Evolutionary conservation across 2,797 vertebrate genomes (phyloP), one percentile per base, ranked within the genome.

Genomic region (Chromobotia macracanthus): DNA sequence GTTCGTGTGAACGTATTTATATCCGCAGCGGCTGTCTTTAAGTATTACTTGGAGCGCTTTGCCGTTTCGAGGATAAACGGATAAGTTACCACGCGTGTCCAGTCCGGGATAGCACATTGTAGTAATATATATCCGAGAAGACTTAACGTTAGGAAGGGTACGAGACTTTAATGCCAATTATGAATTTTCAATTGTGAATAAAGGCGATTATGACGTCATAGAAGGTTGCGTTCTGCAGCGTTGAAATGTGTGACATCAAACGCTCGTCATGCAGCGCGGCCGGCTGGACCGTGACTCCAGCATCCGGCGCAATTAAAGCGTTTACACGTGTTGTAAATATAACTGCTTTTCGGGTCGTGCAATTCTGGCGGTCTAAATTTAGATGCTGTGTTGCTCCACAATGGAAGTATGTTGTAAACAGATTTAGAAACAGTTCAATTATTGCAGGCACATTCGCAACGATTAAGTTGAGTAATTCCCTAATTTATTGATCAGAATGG

Each of bases 161-260:
- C 58, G 6, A 15, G 41, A 10, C 10, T 11, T 0, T 11, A 0
- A 10, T 41, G 7, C 7, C 9, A 41, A 9, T 41, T 1, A 44
- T 44, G 9, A 44, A 44, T 44, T 11, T 44, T 11, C 41, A 44
- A 11, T 44, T 10, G 2, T 44, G 10, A 44, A 44, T 44, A 11
- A 44, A 44, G 15, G 16, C 63, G 25, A 25, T 44, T 67, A 46
- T 76, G 64, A 56, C 63, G 51, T 76, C 63, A 76, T 9, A 12
- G 10, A 19, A 7, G 13, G 51, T 66, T 46, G 74, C 21, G 21
- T 67, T 46, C 12, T 65, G 31, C 8, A 46, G 72, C 46, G 46
- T 15, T 31, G 46, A 3, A 13, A 38, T 41, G 31, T 44, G 35
- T 56, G 21, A 18, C 15, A 35, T 2, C n/a, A 25, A 28, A 12